Percentiles rank a stretch among this genome's conserved stretches.
Conservation (phyloP, 2,888 invertebrate genomes). For the Campoletis raptor region DNA sequence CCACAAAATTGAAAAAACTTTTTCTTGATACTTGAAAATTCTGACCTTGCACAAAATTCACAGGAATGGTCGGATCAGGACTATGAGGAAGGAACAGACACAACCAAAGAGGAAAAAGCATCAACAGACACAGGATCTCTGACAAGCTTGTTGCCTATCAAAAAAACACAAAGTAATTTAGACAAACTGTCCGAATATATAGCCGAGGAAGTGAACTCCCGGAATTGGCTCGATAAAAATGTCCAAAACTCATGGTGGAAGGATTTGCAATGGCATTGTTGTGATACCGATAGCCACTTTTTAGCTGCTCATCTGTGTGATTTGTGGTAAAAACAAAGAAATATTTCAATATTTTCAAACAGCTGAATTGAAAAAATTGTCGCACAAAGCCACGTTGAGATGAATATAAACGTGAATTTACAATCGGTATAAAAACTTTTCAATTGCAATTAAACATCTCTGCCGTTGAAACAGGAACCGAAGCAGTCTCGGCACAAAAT, state of each 20-base stretch:
- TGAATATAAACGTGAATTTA: too few relatives aligned
- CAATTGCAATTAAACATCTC: too few relatives aligned
- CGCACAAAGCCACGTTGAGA: not conserved
- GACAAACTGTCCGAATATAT: constrained; percentile 71
- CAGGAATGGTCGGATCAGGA: constrained; percentile 82
- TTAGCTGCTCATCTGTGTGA: constrained; percentile 84
- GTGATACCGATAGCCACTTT: constrained; percentile 79
- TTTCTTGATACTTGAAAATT: not conserved
- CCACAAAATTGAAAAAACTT: not conserved
- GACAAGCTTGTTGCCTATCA: constrained; percentile 34
- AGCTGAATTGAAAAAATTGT: not conserved
- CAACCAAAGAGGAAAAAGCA: constrained; percentile 14
- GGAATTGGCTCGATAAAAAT: constrained; percentile 80
- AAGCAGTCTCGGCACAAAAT: constrained; percentile 70
- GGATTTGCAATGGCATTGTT: constrained; percentile 78
- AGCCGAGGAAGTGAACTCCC: constrained; percentile 76
- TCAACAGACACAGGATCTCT: not conserved
- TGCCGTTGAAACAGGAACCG: too few relatives aligned
- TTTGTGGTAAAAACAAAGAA: constrained; percentile 79
- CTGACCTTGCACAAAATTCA: not conserved
- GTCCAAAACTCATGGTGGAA: constrained; percentile 86
- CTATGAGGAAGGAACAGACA: constrained; percentile 55
- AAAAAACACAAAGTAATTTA: constrained; percentile 44
- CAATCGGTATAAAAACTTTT: too few relatives aligned
- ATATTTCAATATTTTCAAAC: not conserved